Evolutionary conservation across 1,140 invertebrate species (phyloP), one percentile per base, ranked within the genome.

Genomic region (Antheraea mylitta): DNA sequence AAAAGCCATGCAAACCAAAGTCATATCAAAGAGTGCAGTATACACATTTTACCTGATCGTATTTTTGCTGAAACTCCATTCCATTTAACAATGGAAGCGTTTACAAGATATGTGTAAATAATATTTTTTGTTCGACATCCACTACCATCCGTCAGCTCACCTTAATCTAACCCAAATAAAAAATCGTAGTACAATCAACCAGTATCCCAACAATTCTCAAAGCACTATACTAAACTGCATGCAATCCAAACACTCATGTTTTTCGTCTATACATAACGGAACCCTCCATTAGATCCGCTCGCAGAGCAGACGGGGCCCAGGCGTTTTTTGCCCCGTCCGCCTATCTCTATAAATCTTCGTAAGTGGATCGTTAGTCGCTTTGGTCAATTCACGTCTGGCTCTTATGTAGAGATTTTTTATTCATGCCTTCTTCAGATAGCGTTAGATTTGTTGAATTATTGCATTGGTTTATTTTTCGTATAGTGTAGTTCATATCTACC

Each of bases 301-400:
- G 45, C 45, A 58, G 62, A 68, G 68, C 73, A 78, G 75, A 75
- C 72, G 73, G 74, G 62, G 45, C 18, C 69, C 66, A 68, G 58
- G 58, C 45, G 73, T 72, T 79, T 76, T 79, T 79, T 75, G 77
- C 74, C 48, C 64, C 61, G 63, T 53, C 45, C 45, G 70, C 73
- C 72, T 74, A 76, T 78, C 74, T 73, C 75, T 71, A 79, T 81
- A 81, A 79, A 81, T 81, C 80, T 78, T 71, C 68, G 67, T 76
- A 75, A 79, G 80, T 74, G 80, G 64, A 70, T 78, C 75, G 77
- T 81, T 79, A 79, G 77, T 81, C 71, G 65, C 66, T 69, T 68
- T 76, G 75, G 73, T 77, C 77, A 78, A 77, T 77, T 74, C 77
- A 66, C 69, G 74, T 73, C 71, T 69, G 70, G 70, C 66, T 73